Percentiles rank a stretch among this genome's conserved stretches.
These are phyloP conservation scores for Dexiosoma caninum DNA, from an alignment of 2,888 invertebrate species.

Conservation along the genomic window DNA sequence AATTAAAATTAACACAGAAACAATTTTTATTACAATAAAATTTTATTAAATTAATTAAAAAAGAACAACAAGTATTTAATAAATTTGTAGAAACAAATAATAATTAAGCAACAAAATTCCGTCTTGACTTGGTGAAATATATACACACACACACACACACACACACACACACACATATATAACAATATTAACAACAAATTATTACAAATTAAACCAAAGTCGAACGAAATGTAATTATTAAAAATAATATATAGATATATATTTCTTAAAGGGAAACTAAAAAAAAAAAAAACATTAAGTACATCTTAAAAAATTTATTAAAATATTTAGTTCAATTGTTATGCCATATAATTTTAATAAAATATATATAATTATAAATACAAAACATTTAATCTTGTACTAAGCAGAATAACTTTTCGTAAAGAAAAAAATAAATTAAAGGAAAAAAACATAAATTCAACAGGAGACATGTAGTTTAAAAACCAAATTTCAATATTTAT, in stretches of 20 bases:
- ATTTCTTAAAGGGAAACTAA: too few relatives aligned
- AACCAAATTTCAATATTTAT: slow-evolving; percentile 44
- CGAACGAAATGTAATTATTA: slow-evolving; percentile 58
- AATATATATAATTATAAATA: neutral
- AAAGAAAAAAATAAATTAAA: slow-evolving; percentile 3
- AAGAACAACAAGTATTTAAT: slow-evolving; percentile 57
- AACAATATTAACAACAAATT: slow-evolving; percentile 32
- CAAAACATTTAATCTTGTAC: slow-evolving; percentile 34
- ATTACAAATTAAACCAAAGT: slow-evolving; percentile 46
- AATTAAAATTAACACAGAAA: slow-evolving; percentile 13
- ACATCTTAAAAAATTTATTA: slow-evolving; percentile 27
- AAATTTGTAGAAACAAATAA: slow-evolving; percentile 41
- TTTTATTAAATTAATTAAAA: slow-evolving; percentile 58
- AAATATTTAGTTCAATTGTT: slow-evolving; percentile 56
- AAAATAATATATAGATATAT: too few relatives aligned
- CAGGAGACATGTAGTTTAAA: slow-evolving; percentile 35
- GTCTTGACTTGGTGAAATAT: slow-evolving; percentile 68
- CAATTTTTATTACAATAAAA: slow-evolving; percentile 61
- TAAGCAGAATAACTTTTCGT: slow-evolving; percentile 43
- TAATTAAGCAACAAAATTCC: slow-evolving; percentile 67
- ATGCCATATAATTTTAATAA: slow-evolving; percentile 42
- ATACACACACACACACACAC: too few relatives aligned
- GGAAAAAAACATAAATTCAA: slow-evolving; percentile 39
- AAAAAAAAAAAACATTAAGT: slow-evolving; percentile 36
- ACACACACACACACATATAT: too few relatives aligned